phyloP scores from a whole-genome alignment of 2,797 vertebrate genomes.

The Melanotaenia boesemani region DNA sequence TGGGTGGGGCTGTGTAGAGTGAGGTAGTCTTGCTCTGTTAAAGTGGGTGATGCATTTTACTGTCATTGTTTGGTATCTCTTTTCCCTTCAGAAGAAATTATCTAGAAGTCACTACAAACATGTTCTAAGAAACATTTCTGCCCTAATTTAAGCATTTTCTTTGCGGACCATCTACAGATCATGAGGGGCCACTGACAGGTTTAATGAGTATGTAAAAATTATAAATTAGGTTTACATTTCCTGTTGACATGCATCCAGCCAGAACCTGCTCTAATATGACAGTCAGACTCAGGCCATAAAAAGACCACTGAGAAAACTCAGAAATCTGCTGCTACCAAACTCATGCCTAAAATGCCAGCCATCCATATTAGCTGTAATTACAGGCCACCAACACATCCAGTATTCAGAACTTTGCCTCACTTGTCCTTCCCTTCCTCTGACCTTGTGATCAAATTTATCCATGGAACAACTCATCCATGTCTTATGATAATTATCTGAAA shows the following conservation, averaged over 20 bases:
- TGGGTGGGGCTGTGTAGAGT: no score
- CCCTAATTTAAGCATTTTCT: not conserved
- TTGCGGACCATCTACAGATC: not conserved
- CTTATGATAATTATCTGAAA: constrained; percentile 42
- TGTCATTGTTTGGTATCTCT: no score
- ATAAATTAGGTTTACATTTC: not conserved
- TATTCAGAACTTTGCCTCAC: constrained; percentile 22
- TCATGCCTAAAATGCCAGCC: not conserved
- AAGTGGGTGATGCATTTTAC: no score
- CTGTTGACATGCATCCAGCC: not conserved
- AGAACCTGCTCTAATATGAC: not conserved
- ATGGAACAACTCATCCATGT: constrained; percentile 20
- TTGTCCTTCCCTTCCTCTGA: constrained; percentile 42
- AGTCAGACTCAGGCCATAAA: not conserved
- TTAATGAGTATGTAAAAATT: not conserved
- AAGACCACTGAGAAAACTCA: not conserved
- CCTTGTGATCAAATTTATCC: constrained; percentile 42
- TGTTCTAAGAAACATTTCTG: not conserved
- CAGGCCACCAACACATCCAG: not conserved
- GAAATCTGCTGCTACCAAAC: not conserved
- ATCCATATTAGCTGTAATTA: not conserved
- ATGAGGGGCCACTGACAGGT: not conserved
- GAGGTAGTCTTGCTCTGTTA: no score
- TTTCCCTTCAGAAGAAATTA: not conserved
- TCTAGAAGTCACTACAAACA: not conserved